Conservation (phyloP, 2,797 vertebrate species). For the Adelosebastes latens region DNA sequence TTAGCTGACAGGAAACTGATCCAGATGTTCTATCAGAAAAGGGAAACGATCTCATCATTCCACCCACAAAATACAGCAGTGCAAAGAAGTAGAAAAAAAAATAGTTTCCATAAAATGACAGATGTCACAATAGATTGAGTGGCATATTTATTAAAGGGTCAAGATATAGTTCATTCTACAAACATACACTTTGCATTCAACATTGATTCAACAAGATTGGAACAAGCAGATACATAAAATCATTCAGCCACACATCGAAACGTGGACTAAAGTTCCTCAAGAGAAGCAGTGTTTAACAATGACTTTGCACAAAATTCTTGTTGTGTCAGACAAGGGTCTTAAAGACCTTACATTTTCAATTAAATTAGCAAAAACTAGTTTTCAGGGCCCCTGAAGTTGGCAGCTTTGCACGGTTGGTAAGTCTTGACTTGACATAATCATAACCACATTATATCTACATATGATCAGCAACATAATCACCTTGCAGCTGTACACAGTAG, state of each 20-base stretch:
- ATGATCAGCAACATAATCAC: not conserved
- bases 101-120: not conserved
- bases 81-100: not conserved
- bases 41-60: not conserved
- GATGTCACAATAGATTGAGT: not conserved
- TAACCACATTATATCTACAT: too few relatives aligned
- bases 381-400: not conserved
- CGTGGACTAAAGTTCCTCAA: not conserved
- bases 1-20: not conserved
- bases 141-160: not conserved
- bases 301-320: not conserved
- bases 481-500: not conserved
- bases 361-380: not conserved
- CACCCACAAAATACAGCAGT: not conserved
- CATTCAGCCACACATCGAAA: not conserved
- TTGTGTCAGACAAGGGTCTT: not conserved
- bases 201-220: not conserved
- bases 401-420: too few relatives aligned
- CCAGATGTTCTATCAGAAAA: constrained; percentile 38
- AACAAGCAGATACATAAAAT: not conserved
- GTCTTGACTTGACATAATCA: too few relatives aligned
- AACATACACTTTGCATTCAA: not conserved
- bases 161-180: not conserved
- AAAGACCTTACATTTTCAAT: too few relatives aligned
- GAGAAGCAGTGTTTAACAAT: not conserved